These are phyloP conservation scores for Drosophila kepulauana DNA, from an alignment of 1,140 invertebrate species.

Conservation along the genomic window DNA sequence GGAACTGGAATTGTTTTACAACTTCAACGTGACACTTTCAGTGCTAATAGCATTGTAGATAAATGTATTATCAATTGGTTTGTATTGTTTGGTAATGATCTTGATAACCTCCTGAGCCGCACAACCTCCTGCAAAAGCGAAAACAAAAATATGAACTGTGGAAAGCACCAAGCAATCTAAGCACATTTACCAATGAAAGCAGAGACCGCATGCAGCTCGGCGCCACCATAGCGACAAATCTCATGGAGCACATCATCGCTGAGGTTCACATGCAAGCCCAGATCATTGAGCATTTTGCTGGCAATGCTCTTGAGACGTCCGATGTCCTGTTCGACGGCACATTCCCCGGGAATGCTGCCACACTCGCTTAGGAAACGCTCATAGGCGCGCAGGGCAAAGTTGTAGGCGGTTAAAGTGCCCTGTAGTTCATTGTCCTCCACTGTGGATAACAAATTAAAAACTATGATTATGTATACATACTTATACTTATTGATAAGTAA, in stretches of 20 bases:
- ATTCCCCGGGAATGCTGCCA: conserved; percentile 95
- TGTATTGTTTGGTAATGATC: conserved; percentile 98
- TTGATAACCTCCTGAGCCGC: conserved; percentile 99
- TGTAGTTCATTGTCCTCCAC: conserved; percentile 87
- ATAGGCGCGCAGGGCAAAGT: conserved; percentile 95
- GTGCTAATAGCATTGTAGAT: conserved; percentile 97
- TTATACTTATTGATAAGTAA: too few species aligned
- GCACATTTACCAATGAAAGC: conserved; percentile 91
- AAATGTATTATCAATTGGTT: conserved; percentile 97
- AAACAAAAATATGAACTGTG: background rate
- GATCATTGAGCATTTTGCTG: conserved; percentile 93
- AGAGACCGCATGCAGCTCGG: conserved; percentile 97
- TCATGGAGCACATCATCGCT: conserved; percentile 98
- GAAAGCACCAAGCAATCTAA: background rate
- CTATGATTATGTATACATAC: too few species aligned
- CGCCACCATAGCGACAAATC: conserved; percentile 96
- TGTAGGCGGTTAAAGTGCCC: conserved; percentile 95
- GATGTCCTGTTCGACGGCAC: conserved; percentile 96
- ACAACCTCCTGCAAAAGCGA: conserved; percentile 89
- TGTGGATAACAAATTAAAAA: conserved; percentile 12
- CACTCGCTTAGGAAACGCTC: conserved; percentile 96
- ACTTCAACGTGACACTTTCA: conserved; percentile 89
- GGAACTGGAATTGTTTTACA: conserved; percentile 59
- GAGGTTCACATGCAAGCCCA: conserved; percentile 91
- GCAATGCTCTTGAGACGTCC: conserved; percentile 93